Evolutionary conservation across 2,797 vertebrate genomes (phyloP).

Genomic region (Typhlichthys eigenmanni): DNA sequence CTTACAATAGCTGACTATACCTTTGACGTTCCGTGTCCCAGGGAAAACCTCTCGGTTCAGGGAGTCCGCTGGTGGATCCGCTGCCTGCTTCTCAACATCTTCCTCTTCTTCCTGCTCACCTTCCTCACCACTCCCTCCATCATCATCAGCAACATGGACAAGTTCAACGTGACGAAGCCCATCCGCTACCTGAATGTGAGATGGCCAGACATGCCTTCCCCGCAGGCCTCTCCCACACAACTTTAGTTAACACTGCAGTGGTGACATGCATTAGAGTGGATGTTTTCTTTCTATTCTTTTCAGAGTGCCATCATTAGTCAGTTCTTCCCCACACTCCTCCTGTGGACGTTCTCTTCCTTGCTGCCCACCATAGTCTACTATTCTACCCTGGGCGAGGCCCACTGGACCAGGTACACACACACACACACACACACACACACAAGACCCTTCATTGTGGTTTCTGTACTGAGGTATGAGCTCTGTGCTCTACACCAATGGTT

Average conservation of each 20-base stretch:
- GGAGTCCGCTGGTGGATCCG: slow-evolving; percentile 85
- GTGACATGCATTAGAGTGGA: no score
- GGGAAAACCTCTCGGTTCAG: slow-evolving; percentile 88
- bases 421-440: slow-evolving; percentile 14
- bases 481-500: background rate
- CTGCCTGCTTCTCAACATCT: slow-evolving; percentile 82
- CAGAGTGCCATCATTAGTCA: slow-evolving; percentile 93
- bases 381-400: slow-evolving; percentile 88
- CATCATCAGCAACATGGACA: slow-evolving; percentile 92
- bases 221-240: background rate
- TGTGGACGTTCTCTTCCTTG: slow-evolving; percentile 92
- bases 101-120: slow-evolving; percentile 87
- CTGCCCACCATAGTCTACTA: slow-evolving; percentile 93
- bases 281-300: background rate
- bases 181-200: slow-evolving; percentile 89
- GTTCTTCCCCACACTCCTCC: slow-evolving; percentile 92
- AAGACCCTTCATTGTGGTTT: background rate
- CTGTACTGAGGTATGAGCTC: background rate
- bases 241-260: no score
- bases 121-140: slow-evolving; percentile 97
- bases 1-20: background rate
- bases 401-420: slow-evolving; percentile 90
- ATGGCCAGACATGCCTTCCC: background rate
- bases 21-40: slow-evolving; percentile 46
- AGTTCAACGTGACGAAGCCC: slow-evolving; percentile 93